Evolutionary conservation across 2,113 vertebrate species (phyloP).

Genomic region (Haplochromis vanheusdeni): DNA sequence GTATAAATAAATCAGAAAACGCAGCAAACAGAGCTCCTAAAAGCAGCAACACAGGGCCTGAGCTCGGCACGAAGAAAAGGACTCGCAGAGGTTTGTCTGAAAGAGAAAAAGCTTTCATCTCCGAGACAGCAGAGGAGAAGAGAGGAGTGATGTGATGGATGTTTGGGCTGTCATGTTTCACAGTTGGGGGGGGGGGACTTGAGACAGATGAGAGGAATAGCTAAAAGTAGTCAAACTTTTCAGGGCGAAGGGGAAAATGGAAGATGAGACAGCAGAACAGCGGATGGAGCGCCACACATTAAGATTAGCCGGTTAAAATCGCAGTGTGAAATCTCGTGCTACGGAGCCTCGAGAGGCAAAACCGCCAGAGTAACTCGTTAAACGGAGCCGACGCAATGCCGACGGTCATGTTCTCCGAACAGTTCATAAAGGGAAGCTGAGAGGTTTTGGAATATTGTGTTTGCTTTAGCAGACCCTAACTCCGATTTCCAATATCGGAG

Average conservation of each 20-base stretch:
- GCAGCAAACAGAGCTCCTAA: conserved; percentile 49
- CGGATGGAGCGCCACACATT: not conserved
- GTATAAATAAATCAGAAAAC: conserved; percentile 65
- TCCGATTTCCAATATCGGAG: conserved; percentile 55
- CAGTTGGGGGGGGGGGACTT: not conserved
- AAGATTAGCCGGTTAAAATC: conserved; percentile 23
- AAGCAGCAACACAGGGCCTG: conserved; percentile 27
- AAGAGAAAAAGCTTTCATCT: conserved; percentile 52
- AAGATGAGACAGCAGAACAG: conserved; percentile 20
- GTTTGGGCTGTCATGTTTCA: conserved; percentile 57
- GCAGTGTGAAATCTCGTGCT: conserved; percentile 24
- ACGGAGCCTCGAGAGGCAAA: not conserved
- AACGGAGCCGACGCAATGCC: not conserved
- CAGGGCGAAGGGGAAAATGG: not conserved
- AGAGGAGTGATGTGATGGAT: conserved; percentile 53
- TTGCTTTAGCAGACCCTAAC: conserved; percentile 62
- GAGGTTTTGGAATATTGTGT: conserved; percentile 49
- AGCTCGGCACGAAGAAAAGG: not conserved
- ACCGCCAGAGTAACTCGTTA: conserved; percentile 19
- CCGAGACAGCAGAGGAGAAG: conserved; percentile 26
- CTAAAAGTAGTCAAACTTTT: conserved; percentile 54
- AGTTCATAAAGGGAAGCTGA: conserved; percentile 33
- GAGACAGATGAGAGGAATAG: conserved; percentile 42
- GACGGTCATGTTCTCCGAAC: not conserved
- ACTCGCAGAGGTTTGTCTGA: conserved; percentile 38